Percentiles rank a stretch among this genome's conserved stretches.
These are phyloP conservation scores for Laticauda colubrina DNA, from an alignment of 2,113 vertebrate genomes.

Conservation along the genomic window DNA sequence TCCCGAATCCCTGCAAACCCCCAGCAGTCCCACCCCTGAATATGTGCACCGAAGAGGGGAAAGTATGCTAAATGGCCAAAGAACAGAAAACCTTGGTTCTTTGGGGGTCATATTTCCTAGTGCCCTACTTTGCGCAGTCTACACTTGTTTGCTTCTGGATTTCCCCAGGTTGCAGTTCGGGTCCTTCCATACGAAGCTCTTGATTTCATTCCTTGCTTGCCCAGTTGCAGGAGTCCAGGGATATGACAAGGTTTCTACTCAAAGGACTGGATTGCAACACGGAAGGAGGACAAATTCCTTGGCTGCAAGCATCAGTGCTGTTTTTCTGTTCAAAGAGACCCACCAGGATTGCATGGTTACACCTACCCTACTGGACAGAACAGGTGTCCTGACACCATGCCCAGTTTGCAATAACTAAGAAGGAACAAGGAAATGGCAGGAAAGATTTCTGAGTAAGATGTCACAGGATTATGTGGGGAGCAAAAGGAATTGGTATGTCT, in stretches of 20 bases:
- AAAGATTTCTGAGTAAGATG: not conserved
- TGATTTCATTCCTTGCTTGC: not conserved
- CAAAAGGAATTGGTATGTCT: not conserved
- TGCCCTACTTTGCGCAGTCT: not conserved
- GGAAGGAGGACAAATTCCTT: not conserved
- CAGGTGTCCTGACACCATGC: not conserved
- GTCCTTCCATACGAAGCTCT: not conserved
- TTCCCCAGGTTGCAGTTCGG: not conserved
- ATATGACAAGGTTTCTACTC: not conserved
- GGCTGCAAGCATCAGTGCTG: not conserved
- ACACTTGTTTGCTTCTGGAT: not conserved
- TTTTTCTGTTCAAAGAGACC: not conserved
- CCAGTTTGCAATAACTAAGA: not conserved
- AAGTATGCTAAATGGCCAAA: too few relatives aligned
- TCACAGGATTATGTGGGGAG: not conserved
- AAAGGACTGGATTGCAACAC: not conserved
- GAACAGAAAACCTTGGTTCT: not conserved
- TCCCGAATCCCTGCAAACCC: too few relatives aligned
- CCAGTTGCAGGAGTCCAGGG: not conserved
- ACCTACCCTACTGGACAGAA: not conserved
- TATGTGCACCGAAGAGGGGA: not conserved
- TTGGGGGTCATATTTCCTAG: not conserved
- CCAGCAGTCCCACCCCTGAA: too few relatives aligned
- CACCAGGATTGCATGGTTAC: not conserved
- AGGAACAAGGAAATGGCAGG: constrained; percentile 8